Evolutionary conservation across 2,797 vertebrate genomes (phyloP), one percentile per base, ranked within the genome.

Genomic region (Hydrolagus colliei): DNA sequence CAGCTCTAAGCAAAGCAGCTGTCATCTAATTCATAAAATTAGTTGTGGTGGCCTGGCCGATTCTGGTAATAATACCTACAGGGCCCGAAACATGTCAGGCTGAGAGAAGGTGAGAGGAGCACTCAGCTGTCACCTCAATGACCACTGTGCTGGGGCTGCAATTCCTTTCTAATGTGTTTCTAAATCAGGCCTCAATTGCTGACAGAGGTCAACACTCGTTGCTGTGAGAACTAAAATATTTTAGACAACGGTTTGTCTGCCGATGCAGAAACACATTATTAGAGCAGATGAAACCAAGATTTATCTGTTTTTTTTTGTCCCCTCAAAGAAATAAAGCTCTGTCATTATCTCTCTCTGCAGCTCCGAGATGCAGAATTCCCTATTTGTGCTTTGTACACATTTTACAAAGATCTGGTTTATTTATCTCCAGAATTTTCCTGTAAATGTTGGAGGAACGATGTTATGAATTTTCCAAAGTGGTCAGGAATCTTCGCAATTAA

Each of bases 211-310:
- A 68, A 67, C 62, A 14, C 79, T 41, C 27, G 32, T 84, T 20
- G 8, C 10, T 52, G 20, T 35, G 62, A 67, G 14, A 11, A 68
- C 63, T 68, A 9, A 41, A 68, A 35, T 82, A 14, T 65, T 18
- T 82, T 5, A 82, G 78, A 82, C 52, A 77, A 10, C 6, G 41
- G 22, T 80, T 68, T 41, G 32, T 68, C 68, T 84, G 79, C 68
- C 20, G 68, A 20, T 1, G 16, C 18, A 77, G n/a, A 77, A 68
- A 6, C 77, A 84, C 52, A n/a, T 61, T 59, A 76, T 52, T 76
- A 9, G 41, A 77, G 75, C 75, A 77, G 75, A n/a, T 77, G n/a
- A 61, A 77, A n/a, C 20, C 71, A 72, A 72, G 71, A 72, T 72
- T 72, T 72, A 52, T 72, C 32, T 4, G 11, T 1, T 35, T 12